Evolutionary conservation across 2,797 vertebrate species (phyloP).

Genomic region (Acrocephalus scirpaceus): DNA sequence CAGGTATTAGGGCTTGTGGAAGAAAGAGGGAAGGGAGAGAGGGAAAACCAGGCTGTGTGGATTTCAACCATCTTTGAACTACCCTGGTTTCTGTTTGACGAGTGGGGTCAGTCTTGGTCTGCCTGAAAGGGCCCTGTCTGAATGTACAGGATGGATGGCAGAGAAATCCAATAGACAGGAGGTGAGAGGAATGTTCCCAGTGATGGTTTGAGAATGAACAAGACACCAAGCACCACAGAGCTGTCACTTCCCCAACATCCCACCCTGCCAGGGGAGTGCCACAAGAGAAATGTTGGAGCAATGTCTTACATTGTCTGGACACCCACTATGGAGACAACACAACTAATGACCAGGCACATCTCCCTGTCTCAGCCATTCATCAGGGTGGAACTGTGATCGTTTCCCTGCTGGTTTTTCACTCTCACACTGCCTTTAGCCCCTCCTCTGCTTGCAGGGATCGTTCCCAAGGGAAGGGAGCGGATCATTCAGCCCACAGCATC

Average conservation of each 20-base stretch:
- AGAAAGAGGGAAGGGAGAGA: not conserved
- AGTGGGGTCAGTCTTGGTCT: not conserved
- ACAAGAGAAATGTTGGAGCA: not conserved
- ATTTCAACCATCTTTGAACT: not conserved
- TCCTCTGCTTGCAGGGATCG: not conserved
- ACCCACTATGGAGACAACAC: not conserved
- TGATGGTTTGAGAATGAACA: not conserved
- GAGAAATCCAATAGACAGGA: not conserved
- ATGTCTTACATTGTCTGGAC: not conserved
- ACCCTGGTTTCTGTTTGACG: not conserved
- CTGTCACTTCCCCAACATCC: not conserved
- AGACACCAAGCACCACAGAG: not conserved
- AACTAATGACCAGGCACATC: not conserved
- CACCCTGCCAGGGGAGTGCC: not conserved
- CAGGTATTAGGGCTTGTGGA: not conserved
- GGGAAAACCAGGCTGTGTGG: not conserved
- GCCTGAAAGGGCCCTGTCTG: not conserved
- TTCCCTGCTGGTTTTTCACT: not conserved
- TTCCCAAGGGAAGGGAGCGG: not conserved
- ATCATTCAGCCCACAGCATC: not conserved
- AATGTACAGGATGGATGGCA: not conserved
- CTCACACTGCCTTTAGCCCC: not conserved
- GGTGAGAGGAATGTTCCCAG: not conserved
- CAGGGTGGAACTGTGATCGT: not conserved
- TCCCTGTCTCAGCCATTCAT: not conserved